Evolutionary conservation across 2,797 vertebrate genomes (phyloP), one percentile per base, ranked within the genome.

Genomic region (Crypturellus tataupa): DNA sequence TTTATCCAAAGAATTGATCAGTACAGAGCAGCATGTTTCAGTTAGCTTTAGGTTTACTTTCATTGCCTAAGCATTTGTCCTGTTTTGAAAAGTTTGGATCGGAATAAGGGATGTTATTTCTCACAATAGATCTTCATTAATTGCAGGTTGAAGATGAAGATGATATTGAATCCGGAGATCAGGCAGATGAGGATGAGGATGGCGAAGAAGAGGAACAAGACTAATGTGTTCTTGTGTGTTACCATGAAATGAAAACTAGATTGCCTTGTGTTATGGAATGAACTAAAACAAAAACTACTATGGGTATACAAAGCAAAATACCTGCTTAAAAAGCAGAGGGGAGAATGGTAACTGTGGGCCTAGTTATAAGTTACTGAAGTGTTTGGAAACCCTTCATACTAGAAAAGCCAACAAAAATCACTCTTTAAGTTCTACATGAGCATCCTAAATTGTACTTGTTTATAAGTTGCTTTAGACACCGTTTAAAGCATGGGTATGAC

Each of bases 91-190:
- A 60, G 16, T 15, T 3, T 62, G 55, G 9, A 27, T 51, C 13
- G 8, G 35, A 62, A 5, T 20, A 59, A 60, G 44, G 13, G 55
- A 18, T 80, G 27, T 37, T 37, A 16, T 6, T 42, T 77, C 49
- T 95, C 23, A 86, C 39, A n/a, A 31, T 2, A 9, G 2, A 6
- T 77, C 12, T 73, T 37, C 29, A 5, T 58, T 55, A 0, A 39
- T 79, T 94, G 79, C 96, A 99, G 99, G 98, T 99, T 95, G 99
- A 99, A 96, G 99, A 99, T 96, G 99, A 99, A 79, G 99, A 99
- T 71, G 99, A 99, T 86, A 98, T 98, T 37, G 99, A 99, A 69
- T 97, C 98, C 37, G 98, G 98, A 97, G 99, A 99, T 95, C 99
- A 98, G 91, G 98, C 98, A 0, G 99, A 99, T 10, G 99, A 98